A percentile compares a stretch with the other conserved stretches of the same genome.
Conservation (phyloP, 2,113 vertebrate genomes). For the Phainopepla nitens region DNA sequence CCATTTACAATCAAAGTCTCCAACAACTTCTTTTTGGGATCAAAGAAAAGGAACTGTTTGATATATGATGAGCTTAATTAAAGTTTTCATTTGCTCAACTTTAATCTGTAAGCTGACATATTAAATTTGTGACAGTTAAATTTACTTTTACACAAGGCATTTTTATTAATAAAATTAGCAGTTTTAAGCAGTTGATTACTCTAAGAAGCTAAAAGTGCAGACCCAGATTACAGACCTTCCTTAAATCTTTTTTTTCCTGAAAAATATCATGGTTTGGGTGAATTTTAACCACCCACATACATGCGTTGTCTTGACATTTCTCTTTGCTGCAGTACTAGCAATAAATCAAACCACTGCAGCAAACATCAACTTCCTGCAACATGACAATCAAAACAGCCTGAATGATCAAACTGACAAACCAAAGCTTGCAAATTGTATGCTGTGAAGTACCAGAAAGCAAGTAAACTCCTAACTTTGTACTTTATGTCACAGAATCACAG, state of each 20-base stretch:
- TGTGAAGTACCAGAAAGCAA: neutral
- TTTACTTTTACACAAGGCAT: neutral
- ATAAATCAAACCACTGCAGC: neutral
- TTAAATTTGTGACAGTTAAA: neutral
- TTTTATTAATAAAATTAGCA: neutral
- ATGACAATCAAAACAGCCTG: neutral
- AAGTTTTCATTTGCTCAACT: neutral
- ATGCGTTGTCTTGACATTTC: neutral
- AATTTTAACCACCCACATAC: neutral
- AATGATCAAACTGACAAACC: neutral
- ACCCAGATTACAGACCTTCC: neutral
- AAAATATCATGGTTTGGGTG: neutral
- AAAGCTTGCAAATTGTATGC: neutral
- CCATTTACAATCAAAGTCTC: neutral
- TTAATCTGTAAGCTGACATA: neutral
- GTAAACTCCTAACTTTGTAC: neutral
- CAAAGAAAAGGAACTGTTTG: neutral
- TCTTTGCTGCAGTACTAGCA: neutral
- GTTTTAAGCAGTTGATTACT: neutral
- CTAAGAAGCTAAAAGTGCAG: neutral
- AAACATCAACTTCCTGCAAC: neutral
- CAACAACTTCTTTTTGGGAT: neutral
- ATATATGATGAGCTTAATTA: conserved; percentile 12
- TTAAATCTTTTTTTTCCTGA: neutral
- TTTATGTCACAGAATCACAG: neutral